Evolutionary conservation across 1,140 invertebrate species (phyloP).

Genomic region (Leguminivora glycinivorella): DNA sequence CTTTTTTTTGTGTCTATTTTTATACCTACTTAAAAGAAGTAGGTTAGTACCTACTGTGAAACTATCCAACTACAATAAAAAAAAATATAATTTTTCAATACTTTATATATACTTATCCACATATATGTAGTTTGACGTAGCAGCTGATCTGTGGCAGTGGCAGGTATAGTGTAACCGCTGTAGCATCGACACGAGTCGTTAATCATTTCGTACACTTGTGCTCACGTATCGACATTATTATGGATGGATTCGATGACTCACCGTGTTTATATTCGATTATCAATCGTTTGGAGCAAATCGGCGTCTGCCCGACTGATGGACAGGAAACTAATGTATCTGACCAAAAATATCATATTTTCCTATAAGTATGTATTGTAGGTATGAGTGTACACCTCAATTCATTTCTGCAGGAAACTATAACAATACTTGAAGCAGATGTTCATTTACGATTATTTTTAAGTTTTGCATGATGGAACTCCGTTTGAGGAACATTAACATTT

Average conservation of each 20-base stretch:
- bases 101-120: neutral
- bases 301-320: slow-evolving; percentile 37
- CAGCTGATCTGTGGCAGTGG: too few species aligned
- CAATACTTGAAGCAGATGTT: too few species aligned
- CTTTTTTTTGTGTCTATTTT: too few species aligned
- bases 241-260: slow-evolving; percentile 42
- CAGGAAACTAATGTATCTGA: slow-evolving; percentile 25
- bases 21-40: too few species aligned
- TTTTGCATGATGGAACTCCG: too few species aligned
- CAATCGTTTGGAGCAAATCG: slow-evolving; percentile 39
- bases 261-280: slow-evolving; percentile 46
- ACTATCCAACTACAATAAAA: too few species aligned
- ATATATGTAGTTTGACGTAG: neutral
- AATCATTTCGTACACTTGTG: slow-evolving; percentile 25
- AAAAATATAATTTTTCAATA: neutral
- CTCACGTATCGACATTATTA: slow-evolving; percentile 35
- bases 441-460: too few species aligned
- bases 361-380: too few species aligned
- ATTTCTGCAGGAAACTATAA: too few species aligned
- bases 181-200: slow-evolving; percentile 22
- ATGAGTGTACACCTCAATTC: too few species aligned
- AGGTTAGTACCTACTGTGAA: too few species aligned
- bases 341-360: neutral
- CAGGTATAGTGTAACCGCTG: slow-evolving; percentile 3
- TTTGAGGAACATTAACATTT: too few species aligned